These are phyloP conservation scores for Sebastes taczanowskii DNA, from an alignment of 2,797 vertebrate genomes.

Conservation along the genomic window DNA sequence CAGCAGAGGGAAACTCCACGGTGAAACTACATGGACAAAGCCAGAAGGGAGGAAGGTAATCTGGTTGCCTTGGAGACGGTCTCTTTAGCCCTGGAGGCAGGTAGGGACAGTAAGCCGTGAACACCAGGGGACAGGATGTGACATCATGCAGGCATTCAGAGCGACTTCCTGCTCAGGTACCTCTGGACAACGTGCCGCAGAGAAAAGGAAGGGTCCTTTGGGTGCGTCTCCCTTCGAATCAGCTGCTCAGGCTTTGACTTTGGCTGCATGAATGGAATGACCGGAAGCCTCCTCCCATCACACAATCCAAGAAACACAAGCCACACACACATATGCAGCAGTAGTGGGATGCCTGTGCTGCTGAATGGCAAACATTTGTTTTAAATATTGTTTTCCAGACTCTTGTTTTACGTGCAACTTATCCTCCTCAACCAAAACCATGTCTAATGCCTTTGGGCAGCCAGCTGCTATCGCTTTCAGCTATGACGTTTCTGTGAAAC, in stretches of 20 bases:
- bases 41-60: conserved; percentile 16
- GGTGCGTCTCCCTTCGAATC: conserved; percentile 29
- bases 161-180: conserved; percentile 54
- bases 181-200: background rate
- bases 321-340: conserved; percentile 14
- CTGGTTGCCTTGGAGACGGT: conserved; percentile 1
- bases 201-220: conserved; percentile 8
- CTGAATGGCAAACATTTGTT: conserved; percentile 58
- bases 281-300: conserved; percentile 71
- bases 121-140: conserved; percentile 45
- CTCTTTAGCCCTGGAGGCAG: conserved; percentile 4
- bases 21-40: conserved; percentile 14
- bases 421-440: conserved; percentile 34
- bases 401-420: conserved; percentile 14
- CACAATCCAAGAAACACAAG: conserved; percentile 41
- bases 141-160: conserved; percentile 47
- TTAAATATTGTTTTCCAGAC: conserved; percentile 47
- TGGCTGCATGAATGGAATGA: conserved; percentile 68
- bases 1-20: conserved; percentile 59
- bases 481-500: conserved; percentile 41
- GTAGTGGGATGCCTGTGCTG: conserved; percentile 1
- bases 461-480: conserved; percentile 42
- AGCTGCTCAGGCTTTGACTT: conserved; percentile 39
- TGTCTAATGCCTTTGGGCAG: conserved; percentile 35
- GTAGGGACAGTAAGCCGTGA: conserved; percentile 2